These are phyloP conservation scores for Neogobius melanostomus DNA, from an alignment of 2,113 vertebrate genomes.

Conservation along the genomic window DNA sequence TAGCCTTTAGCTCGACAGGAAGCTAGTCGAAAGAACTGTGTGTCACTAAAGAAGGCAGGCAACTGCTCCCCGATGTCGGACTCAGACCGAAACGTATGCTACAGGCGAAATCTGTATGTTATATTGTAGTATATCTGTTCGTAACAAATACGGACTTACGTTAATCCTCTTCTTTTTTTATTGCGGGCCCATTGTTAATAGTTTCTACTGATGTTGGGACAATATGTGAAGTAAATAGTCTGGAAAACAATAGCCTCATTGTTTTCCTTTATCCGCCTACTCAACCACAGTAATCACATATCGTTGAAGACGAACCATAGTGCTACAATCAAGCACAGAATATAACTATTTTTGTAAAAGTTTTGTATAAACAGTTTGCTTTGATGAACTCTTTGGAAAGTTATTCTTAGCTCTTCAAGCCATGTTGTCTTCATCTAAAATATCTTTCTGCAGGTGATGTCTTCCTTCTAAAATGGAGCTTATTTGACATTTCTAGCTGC, in stretches of 20 bases:
- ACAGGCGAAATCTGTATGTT: background rate
- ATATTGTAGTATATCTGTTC: background rate
- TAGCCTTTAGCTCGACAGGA: constrained; percentile 54
- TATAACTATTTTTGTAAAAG: background rate
- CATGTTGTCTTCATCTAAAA: background rate
- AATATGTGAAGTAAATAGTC: constrained; percentile 44
- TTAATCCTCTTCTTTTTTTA: background rate
- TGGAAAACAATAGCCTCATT: constrained; percentile 1
- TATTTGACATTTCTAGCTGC: constrained; percentile 42
- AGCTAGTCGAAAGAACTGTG: constrained; percentile 33
- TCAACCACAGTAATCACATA: constrained; percentile 7
- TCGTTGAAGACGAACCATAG: background rate
- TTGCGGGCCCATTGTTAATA: background rate
- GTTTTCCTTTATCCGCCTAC: background rate
- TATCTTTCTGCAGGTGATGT: constrained; percentile 45
- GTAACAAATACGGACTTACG: no score
- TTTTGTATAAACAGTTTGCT: background rate
- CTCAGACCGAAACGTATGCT: constrained; percentile 34
- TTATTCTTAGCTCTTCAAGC: background rate
- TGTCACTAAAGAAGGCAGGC: constrained; percentile 16
- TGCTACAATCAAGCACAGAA: background rate
- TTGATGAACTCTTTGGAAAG: background rate
- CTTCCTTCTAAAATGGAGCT: constrained; percentile 56
- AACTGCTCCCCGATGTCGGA: background rate
- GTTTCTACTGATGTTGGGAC: constrained; percentile 24